Conservation (phyloP, 2,888 invertebrate genomes). For the Monopis laevigella region DNA sequence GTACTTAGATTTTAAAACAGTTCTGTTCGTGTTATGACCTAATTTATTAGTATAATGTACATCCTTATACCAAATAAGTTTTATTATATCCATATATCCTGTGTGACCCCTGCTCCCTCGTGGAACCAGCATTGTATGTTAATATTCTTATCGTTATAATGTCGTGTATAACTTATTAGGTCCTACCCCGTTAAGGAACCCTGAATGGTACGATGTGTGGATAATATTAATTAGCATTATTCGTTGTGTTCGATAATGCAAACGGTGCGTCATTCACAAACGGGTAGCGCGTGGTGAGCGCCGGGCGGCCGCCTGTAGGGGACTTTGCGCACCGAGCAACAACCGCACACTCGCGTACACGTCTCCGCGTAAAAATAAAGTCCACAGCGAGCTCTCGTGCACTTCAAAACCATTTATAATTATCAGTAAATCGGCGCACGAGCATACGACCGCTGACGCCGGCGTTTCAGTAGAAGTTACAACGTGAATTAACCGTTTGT, state of each 20-base stretch:
- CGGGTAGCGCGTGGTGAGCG: conserved; percentile 28
- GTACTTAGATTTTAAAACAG: too few relatives aligned
- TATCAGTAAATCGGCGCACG: conserved; percentile 64
- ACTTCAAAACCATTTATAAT: conserved; percentile 64
- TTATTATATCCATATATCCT: too few relatives aligned
- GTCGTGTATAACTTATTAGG: conserved; percentile 2
- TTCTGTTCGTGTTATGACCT: too few relatives aligned
- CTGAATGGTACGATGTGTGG: conserved; percentile 45
- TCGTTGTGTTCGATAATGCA: conserved; percentile 47
- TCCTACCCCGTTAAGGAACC: conserved; percentile 52
- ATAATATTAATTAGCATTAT: conserved; percentile 59
- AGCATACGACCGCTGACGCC: conserved; percentile 56
- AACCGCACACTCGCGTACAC: conserved; percentile 51
- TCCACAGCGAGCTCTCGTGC: conserved; percentile 56
- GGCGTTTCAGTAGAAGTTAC: too few relatives aligned
- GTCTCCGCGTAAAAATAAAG: conserved; percentile 66
- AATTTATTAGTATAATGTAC: too few relatives aligned
- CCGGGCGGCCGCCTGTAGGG: conserved; percentile 30
- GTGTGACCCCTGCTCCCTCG: too few relatives aligned
- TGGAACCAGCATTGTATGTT: too few relatives aligned
- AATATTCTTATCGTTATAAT: conserved; percentile 4
- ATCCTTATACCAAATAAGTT: too few relatives aligned
- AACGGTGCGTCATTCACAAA: conserved; percentile 34
- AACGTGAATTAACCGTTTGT: too few relatives aligned
- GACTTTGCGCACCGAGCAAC: conserved; percentile 8